Base-by-base conservation (phyloP, 2,888 invertebrate genomes). In the Siphlonurus alternatus region DNA sequence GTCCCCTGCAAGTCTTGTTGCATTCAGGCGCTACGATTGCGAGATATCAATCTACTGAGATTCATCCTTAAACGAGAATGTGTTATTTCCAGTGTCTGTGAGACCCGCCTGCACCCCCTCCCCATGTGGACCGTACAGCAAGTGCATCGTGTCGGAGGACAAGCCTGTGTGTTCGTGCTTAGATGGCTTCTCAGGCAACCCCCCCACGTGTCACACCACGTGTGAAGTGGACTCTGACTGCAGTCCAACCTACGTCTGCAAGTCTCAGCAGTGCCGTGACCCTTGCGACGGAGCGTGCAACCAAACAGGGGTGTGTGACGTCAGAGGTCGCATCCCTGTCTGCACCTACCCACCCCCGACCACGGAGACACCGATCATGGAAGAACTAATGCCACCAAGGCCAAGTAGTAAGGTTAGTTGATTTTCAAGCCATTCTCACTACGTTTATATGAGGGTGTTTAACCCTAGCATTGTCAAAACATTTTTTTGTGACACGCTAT, bases 171-270 rank as follows among this genome's bases (percentile, higher is more conserved):
- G 92, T 73, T 85, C 86, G 0, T 92, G 92, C 72, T 76, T 86
- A 60, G 81, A 85, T 7, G 85, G 87, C 67, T 90, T 87, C 72
- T 76, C 83, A 66, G 93, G 93, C 10, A 87, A 93, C 77, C 91
- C 93, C 85, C 68, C 70, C 65, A 70, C 70, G 25, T 72, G 71
- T n/a, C 74, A 74, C 73, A 81, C 82, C 72, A 89, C 91, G 76
- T 89, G 91, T 74, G 79, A 83, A n/a, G 81, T 88, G 70, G 90
- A 91, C 74, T 86, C 89, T 0, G 91, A 92, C 70, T 93, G 93
- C 74, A 79, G 84, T 18, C 76, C 81, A 2, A 81, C 85, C 69
- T 83, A 86, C 73, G 84, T 89, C 19, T 93, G 93, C 73, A 77
- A 89, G n/a, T 84, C 88, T 71, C 80, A 70, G 19, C 70, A 72